A percentile compares a stretch with the other conserved stretches of the same genome.
Evolutionary conservation across 2,113 vertebrate genomes (phyloP).

Genomic region (Mobula hypostoma): DNA sequence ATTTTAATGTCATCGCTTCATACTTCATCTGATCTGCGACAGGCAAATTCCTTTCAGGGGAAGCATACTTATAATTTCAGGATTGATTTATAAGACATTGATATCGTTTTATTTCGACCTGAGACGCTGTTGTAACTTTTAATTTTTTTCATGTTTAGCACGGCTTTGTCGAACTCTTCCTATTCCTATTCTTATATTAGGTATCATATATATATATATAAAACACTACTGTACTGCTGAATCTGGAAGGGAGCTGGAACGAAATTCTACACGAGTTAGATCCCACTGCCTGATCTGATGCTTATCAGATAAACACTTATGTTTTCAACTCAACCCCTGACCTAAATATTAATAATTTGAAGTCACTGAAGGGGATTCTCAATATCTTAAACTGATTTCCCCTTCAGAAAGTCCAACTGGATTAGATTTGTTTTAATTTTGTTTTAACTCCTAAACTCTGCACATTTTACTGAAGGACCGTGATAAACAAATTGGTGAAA

Average conservation of each 20-base stretch:
- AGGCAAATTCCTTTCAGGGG: background rate
- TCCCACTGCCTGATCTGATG: background rate
- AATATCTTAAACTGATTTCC: conserved; percentile 17
- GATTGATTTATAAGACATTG: background rate
- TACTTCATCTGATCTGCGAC: background rate
- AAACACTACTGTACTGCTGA: background rate
- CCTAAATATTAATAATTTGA: background rate
- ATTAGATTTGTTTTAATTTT: background rate
- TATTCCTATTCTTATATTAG: background rate
- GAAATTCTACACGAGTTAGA: background rate
- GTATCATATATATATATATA: too few relatives aligned
- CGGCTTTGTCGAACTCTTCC: background rate
- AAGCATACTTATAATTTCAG: background rate
- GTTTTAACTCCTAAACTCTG: background rate
- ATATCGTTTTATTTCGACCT: background rate
- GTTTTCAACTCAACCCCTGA: background rate
- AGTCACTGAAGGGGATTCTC: background rate
- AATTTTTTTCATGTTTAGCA: background rate
- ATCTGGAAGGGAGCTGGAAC: background rate
- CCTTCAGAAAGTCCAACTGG: background rate
- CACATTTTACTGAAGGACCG: background rate
- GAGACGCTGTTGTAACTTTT: background rate
- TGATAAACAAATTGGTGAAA: background rate
- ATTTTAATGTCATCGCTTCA: background rate
- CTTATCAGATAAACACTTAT: conserved; percentile 12